Percentiles rank a stretch among this genome's conserved stretches.
These are phyloP conservation scores for Tiliacea citrago DNA, from an alignment of 2,888 invertebrate genomes.

Conservation along the genomic window DNA sequence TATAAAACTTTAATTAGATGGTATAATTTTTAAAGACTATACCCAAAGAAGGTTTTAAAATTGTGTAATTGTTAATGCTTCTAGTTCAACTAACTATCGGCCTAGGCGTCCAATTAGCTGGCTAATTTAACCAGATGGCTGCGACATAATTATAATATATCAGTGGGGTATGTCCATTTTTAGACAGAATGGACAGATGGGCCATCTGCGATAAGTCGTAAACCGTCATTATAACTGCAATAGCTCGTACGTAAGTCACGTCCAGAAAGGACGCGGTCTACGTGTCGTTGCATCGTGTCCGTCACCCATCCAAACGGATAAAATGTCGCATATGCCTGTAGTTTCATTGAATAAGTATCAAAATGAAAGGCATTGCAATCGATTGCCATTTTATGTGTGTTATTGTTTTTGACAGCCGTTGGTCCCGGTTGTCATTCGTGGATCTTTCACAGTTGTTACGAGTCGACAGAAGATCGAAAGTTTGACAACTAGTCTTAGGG, in stretches of 20 bases:
- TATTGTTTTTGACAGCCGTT: no score
- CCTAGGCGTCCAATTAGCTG: no score
- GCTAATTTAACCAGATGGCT: no score
- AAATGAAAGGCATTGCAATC: no score
- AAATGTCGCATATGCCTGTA: neutral
- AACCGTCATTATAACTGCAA: slow-evolving; percentile 4
- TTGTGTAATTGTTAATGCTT: neutral
- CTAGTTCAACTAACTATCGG: no score
- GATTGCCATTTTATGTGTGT: no score
- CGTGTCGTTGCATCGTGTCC: slow-evolving; percentile 7
- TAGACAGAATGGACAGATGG: neutral
- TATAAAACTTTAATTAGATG: neutral
- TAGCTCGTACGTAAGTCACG: slow-evolving; percentile 12
- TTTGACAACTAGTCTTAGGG: no score
- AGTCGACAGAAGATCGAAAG: no score
- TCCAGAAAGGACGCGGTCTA: slow-evolving; percentile 7
- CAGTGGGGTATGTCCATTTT: neutral
- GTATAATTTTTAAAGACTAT: neutral
- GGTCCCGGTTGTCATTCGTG: no score
- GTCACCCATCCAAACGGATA: neutral
- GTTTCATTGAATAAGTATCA: no score
- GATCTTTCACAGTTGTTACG: no score
- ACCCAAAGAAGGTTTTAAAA: neutral
- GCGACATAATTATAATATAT: no score
- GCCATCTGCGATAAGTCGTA: neutral